Percentiles rank a stretch among this genome's conserved stretches.
phyloP scores from a whole-genome alignment of 2,113 vertebrate species.

The Atlantisia rogersi region DNA sequence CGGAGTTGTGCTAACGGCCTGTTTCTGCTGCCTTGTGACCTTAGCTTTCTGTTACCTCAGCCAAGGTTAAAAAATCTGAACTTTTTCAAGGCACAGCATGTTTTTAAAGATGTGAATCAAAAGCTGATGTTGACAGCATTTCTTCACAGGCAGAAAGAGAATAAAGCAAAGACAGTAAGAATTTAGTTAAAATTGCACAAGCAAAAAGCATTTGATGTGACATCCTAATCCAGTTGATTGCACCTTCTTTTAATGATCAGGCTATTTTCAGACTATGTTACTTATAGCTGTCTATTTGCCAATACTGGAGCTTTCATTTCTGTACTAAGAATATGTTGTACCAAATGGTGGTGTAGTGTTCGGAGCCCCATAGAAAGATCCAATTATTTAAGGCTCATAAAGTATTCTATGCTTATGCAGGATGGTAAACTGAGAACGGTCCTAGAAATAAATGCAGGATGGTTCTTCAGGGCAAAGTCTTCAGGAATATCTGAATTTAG shows the following conservation, averaged over 20 bases:
- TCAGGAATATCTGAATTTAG: neutral
- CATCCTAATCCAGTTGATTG: neutral
- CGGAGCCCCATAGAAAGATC: neutral
- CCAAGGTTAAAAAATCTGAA: neutral
- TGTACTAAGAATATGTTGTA: neutral
- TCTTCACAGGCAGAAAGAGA: neutral
- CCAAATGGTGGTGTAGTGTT: neutral
- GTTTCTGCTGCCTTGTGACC: neutral
- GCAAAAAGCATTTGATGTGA: neutral
- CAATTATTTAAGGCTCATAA: neutral
- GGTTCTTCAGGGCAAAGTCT: neutral
- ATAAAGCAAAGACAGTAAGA: neutral
- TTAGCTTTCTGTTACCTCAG: neutral
- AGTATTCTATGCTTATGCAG: neutral
- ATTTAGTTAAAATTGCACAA: neutral
- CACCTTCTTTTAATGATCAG: neutral
- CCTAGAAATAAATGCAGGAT: neutral
- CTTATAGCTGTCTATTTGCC: neutral
- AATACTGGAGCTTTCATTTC: neutral
- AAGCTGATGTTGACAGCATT: neutral
- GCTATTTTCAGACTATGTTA: neutral
- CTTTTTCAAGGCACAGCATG: constrained; percentile 44
- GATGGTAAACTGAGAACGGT: neutral
- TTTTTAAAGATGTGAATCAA: neutral
- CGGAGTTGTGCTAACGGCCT: neutral